Base-by-base conservation (phyloP, 1,140 invertebrate species). In the Neoseiulus cucumeris region DNA sequence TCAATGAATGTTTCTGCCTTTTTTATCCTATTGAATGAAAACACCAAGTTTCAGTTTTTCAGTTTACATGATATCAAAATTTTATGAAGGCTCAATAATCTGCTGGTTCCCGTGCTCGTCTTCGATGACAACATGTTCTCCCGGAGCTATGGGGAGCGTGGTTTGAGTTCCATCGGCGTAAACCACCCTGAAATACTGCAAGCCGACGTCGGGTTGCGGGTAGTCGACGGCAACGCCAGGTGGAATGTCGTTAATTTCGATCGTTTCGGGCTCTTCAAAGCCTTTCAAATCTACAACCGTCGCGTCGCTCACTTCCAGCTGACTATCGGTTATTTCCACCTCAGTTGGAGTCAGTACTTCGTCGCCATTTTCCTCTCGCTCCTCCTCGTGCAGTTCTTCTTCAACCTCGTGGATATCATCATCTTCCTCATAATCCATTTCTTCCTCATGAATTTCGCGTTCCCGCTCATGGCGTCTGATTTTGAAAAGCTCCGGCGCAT, bases 91-190 rank as follows among this genome's bases (percentile, higher is more conserved):
- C 9, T 59, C 25, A 17, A 59, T 59, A 5, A 59, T 59, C 22
- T 59, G 51, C 33, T 59, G 51, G 22, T 59, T 25, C 14, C 51
- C 51, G 33, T 59, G 25, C 33, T 59, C 51, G 22, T 59, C 51
- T 25, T 59, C 51, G 14, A 59, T 25, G 14, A 59, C 14, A 17
- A 59, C 51, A 14, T 59, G 51, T 59, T 59, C 25, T 33, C 51
- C 51, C n/a, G 51, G 51, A 4, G 25, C 25, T 33, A 59, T 17
- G 14, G 25, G 14, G 14, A 59, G 22, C 14, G 51, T 59, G 5
- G 51, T 25, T 2, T 59, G 51, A 4, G 51, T 29, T n/a, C 51
- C 51, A 33, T 59, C 51, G 22, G 25, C 22, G 25, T 29, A 29
- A 25, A 59, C 33, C 12, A 59, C 51, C 2, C 51, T 25, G 22